These are phyloP conservation scores for Megaustenia siamemsis DNA, from an alignment of 2,888 invertebrate genomes.

Conservation along the genomic window DNA sequence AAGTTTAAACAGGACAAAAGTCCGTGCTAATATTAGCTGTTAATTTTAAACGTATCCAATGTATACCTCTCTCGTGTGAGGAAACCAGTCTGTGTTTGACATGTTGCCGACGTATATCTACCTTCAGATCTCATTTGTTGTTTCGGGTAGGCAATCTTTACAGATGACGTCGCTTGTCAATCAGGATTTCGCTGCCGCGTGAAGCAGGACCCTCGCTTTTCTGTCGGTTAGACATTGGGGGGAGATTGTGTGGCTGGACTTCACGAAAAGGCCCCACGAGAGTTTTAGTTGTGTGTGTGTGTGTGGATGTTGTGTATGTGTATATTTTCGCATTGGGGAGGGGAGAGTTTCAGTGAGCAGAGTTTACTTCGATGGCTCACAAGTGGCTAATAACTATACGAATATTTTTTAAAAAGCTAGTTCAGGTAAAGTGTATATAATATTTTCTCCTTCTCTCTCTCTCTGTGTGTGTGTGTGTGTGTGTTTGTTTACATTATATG, in stretches of 20 bases:
- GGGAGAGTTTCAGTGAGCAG: no score
- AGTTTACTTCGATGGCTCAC: no score
- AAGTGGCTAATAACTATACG: no score
- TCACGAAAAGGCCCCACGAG: no score
- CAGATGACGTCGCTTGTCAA: constrained; percentile 26
- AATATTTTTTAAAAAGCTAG: no score
- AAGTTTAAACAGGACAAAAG: no score
- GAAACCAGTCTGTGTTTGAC: constrained; percentile 13
- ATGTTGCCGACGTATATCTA: not conserved
- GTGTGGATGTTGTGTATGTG: not conserved
- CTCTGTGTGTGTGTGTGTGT: no score
- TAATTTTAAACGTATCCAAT: not conserved
- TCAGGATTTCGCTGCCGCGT: constrained; percentile 14
- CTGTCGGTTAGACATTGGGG: not conserved
- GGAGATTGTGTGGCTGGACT: not conserved
- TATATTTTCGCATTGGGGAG: no score
- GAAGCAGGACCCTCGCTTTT: not conserved
- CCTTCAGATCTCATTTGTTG: constrained; percentile 35
- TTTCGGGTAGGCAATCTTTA: constrained; percentile 11
- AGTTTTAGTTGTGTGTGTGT: not conserved
- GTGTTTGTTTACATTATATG: no score
- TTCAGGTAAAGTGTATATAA: no score
- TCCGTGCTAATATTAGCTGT: not conserved
- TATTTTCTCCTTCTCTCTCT: no score
- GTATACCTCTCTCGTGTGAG: not conserved